phyloP scores from a whole-genome alignment of 2,888 invertebrate species.

The Phasia obesa region DNA sequence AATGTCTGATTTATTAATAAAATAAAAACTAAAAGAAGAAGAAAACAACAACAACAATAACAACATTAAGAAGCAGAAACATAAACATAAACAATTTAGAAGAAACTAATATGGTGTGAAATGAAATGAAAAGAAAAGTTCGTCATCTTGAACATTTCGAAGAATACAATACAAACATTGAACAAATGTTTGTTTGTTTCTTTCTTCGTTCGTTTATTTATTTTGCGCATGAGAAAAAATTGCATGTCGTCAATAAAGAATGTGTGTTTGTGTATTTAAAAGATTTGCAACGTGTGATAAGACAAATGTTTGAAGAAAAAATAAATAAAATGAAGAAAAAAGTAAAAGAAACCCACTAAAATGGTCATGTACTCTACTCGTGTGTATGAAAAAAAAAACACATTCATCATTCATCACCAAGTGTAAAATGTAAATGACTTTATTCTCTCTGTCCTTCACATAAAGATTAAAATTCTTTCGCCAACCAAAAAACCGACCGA shows the following conservation, averaged over 20 bases:
- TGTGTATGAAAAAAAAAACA: not conserved
- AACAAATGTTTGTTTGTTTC: slow-evolving; percentile 29
- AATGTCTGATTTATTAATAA: slow-evolving; percentile 61
- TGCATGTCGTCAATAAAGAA: slow-evolving; percentile 11
- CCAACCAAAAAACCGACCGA: not conserved
- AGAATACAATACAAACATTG: slow-evolving; percentile 26
- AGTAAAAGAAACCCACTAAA: not conserved
- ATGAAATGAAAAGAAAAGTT: slow-evolving; percentile 65
- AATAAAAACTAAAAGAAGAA: not conserved
- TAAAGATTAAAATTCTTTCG: slow-evolving; percentile 43
- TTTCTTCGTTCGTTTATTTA: not conserved
- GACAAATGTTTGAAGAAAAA: slow-evolving; percentile 25
- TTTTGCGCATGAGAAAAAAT: slow-evolving; percentile 1
- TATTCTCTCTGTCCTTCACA: slow-evolving; percentile 36
- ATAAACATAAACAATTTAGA: not conserved
- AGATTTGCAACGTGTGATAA: slow-evolving; percentile 62
- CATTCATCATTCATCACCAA: slow-evolving; percentile 38
- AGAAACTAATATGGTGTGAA: slow-evolving; percentile 63
- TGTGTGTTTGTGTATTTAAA: slow-evolving; percentile 16
- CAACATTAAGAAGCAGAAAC: too few species aligned
- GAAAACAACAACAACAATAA: not conserved
- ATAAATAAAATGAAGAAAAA: not conserved
- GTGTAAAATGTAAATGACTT: slow-evolving; percentile 67
- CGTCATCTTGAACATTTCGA: not conserved
- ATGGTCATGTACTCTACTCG: not conserved